Evolutionary conservation across 2,888 invertebrate species (phyloP).

Genomic region (Diploptera punctata): DNA sequence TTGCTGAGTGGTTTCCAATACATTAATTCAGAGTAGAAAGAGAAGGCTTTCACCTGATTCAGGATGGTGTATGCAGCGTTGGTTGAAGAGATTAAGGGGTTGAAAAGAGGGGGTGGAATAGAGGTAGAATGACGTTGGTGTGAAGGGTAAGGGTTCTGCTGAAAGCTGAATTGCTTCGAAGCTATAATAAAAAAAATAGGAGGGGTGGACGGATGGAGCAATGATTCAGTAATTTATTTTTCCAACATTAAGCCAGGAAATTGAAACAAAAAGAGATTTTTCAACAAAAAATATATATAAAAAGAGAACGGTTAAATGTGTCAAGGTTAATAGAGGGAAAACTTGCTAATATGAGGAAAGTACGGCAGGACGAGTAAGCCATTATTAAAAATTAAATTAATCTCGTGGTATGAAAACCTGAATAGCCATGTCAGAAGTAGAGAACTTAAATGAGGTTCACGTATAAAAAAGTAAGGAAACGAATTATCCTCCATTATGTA

Average conservation of each 20-base stretch:
- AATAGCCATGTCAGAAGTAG: too few species aligned
- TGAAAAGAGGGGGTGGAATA: slow-evolving; percentile 17
- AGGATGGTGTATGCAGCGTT: slow-evolving; percentile 3
- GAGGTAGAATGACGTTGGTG: slow-evolving; percentile 20
- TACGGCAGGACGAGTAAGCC: background rate
- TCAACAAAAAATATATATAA: too few species aligned
- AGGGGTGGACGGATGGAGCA: background rate
- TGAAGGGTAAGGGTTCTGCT: background rate
- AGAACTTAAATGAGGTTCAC: too few species aligned
- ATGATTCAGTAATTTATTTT: slow-evolving; percentile 28
- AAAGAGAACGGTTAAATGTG: background rate
- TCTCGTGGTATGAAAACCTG: background rate
- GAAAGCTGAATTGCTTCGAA: slow-evolving; percentile 15
- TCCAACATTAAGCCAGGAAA: slow-evolving; percentile 23
- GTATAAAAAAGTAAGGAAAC: too few species aligned
- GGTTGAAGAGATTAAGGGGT: slow-evolving; percentile 25
- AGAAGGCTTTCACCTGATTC: slow-evolving; percentile 20
- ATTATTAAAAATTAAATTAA: background rate
- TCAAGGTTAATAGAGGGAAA: background rate
- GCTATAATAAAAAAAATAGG: background rate
- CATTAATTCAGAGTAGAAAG: slow-evolving; percentile 20
- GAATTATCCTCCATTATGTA: too few species aligned
- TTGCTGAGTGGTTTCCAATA: slow-evolving; percentile 30
- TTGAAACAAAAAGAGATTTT: slow-evolving; percentile 24
- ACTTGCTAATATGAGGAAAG: background rate